phyloP scores from a whole-genome alignment of 2,113 vertebrate genomes.

The Myotis brandtii region DNA sequence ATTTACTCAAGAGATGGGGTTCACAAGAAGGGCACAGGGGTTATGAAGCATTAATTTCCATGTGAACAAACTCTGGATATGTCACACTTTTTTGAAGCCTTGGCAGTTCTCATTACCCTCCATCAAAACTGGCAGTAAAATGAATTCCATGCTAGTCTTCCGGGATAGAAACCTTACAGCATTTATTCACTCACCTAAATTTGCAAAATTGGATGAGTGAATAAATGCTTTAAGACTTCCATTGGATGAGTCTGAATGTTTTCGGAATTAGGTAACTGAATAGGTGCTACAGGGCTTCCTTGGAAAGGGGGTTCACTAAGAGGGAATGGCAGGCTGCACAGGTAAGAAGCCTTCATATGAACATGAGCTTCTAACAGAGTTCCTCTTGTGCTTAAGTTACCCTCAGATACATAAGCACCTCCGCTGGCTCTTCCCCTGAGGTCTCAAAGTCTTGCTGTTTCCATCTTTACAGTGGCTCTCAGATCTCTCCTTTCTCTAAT shows the following conservation, averaged over 20 bases:
- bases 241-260: conserved; percentile 31
- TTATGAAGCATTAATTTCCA: conserved; percentile 50
- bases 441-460: background rate
- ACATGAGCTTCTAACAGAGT: background rate
- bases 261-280: conserved; percentile 47
- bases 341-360: background rate
- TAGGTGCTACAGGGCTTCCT: conserved; percentile 23
- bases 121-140: background rate
- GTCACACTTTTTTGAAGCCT: conserved; percentile 2
- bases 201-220: conserved; percentile 12
- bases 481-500: conserved; percentile 13
- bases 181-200: background rate
- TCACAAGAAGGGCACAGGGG: conserved; percentile 19
- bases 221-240: conserved; percentile 19
- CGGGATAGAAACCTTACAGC: background rate
- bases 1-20: conserved; percentile 20
- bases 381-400: background rate
- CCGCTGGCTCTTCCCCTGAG: background rate
- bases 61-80: background rate
- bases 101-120: background rate
- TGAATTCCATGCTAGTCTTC: conserved; percentile 11
- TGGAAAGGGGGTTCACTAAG: conserved; percentile 32
- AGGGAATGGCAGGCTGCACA: background rate
- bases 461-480: background rate
- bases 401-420: background rate